Evolutionary conservation across 2,113 vertebrate species (phyloP).

Genomic region (Gymnobelideus leadbeateri): DNA sequence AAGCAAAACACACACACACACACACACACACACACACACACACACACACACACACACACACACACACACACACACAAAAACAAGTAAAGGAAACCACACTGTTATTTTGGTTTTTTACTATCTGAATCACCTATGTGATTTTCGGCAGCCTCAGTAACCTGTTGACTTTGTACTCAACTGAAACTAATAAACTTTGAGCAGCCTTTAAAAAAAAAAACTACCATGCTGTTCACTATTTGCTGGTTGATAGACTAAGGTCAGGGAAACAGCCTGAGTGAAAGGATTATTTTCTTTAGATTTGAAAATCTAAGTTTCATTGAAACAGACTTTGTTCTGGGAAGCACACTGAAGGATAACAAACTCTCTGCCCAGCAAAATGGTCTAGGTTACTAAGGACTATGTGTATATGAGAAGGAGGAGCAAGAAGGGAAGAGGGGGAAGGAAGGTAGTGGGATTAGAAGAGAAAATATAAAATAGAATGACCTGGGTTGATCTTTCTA

Average conservation of each 20-base stretch:
- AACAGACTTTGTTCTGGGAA: neutral
- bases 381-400: neutral
- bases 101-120: no score
- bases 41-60: no score
- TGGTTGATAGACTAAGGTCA: neutral
- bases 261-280: neutral
- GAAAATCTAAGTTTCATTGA: conserved; percentile 19
- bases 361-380: neutral
- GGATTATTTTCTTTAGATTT: neutral
- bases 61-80: no score
- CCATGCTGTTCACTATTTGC: neutral
- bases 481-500: neutral
- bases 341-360: neutral
- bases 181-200: no score
- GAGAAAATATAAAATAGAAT: neutral
- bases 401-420: neutral
- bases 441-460: neutral
- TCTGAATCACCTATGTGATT: no score
- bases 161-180: no score
- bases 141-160: no score
- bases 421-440: neutral
- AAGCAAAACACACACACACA: no score
- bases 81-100: no score
- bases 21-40: no score
- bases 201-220: no score